Evolutionary conservation across 2,797 vertebrate genomes (phyloP), one percentile per base, ranked within the genome.

Genomic region (Sebastes vulpes): DNA sequence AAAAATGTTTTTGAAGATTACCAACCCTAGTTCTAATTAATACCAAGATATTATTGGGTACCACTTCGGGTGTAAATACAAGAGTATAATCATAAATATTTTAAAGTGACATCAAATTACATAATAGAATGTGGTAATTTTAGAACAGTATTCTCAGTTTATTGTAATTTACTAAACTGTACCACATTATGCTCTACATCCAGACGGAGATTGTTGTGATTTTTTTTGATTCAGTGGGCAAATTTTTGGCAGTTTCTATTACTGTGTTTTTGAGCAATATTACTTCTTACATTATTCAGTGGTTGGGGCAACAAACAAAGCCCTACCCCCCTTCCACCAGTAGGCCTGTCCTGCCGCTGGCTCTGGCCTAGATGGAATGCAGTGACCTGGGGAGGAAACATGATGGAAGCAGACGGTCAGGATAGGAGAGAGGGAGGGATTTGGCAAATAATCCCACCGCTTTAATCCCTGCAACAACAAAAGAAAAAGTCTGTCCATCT

Each of bases 401-500:
- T 54, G 69, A 74, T 77, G 52, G 64, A n/a, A 63, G 77, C 70
- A 87, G 82, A 84, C 56, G 54, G 73, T 52, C 42, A 1, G 72
- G 57, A 71, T 23, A 20, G 28, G 65, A 54, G 59, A 72, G 64
- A 72, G 65, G 52, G 65, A 58, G 74, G 75, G 75, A 75, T 81
- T 82, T 75, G 53, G 14, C 16, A 78, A 82, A 75, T 84, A 90
- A 91, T 90, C 84, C 81, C 25, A 56, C 25, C 4, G 42, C 42
- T 26, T 68, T 86, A 87, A 90, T 87, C 83, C 81, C 28, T 1
- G 21, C 52, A 32, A 65, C 25, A 80, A 85, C 82, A 85, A 75
- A 82, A 81, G 54, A 59, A 77, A 85, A 63, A 70, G 42, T 75
- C 58, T 32, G 53, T 26, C 46, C 26, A 2, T 60, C 50, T 60